A percentile compares a stretch with the other conserved stretches of the same genome.
Evolutionary conservation across 2,113 vertebrate species (phyloP).

Genomic region (Perccottus glenii): DNA sequence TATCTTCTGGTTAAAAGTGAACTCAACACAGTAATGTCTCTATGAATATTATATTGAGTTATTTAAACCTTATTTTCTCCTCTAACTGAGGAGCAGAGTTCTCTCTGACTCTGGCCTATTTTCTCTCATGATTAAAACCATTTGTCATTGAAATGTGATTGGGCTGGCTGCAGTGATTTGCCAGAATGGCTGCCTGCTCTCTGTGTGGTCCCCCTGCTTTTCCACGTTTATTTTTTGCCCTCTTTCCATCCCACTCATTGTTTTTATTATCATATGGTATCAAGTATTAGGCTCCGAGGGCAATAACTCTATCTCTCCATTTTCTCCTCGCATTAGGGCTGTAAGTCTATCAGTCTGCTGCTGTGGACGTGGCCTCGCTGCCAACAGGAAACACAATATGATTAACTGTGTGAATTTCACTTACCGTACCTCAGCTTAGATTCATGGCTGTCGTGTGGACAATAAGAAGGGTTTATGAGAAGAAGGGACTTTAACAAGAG

Average conservation of each 20-base stretch:
- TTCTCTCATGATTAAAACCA: slow-evolving; percentile 40
- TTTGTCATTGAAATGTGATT: slow-evolving; percentile 50
- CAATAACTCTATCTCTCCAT: slow-evolving; percentile 26
- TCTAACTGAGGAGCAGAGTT: slow-evolving; percentile 7
- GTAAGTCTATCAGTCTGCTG: slow-evolving; percentile 18
- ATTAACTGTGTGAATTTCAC: slow-evolving; percentile 30
- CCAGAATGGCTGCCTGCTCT: slow-evolving; percentile 38
- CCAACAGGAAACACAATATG: slow-evolving; percentile 31
- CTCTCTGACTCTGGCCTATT: slow-evolving; percentile 13
- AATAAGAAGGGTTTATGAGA: neutral
- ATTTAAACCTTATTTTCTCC: neutral
- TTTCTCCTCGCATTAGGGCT: slow-evolving; percentile 27
- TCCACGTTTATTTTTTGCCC: slow-evolving; percentile 23
- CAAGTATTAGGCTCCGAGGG: slow-evolving; percentile 30
- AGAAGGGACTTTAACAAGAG: neutral
- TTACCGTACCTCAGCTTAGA: neutral
- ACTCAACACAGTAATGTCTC: neutral
- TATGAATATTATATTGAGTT: neutral
- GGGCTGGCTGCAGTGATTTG: slow-evolving; percentile 43
- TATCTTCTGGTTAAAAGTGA: neutral
- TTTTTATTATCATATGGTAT: slow-evolving; percentile 45
- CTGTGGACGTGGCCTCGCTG: slow-evolving; percentile 9
- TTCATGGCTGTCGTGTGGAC: slow-evolving; percentile 14
- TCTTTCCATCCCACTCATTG: slow-evolving; percentile 25
- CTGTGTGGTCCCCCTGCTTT: slow-evolving; percentile 43